These are phyloP conservation scores for Abrostola triplasia DNA, from an alignment of 2,888 invertebrate genomes.

Conservation along the genomic window DNA sequence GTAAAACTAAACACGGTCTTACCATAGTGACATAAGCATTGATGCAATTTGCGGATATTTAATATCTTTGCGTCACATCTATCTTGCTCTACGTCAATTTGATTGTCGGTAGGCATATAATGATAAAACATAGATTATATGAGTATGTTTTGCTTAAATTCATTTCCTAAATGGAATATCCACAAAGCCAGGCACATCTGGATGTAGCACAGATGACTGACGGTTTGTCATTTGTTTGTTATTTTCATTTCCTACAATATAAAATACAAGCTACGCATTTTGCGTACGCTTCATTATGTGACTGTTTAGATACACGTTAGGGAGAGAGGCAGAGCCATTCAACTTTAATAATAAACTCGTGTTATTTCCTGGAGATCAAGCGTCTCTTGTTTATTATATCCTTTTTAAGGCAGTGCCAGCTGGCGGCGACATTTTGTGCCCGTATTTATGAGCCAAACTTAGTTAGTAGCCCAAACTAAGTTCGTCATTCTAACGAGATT, in stretches of 20 bases:
- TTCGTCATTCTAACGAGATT: constrained; percentile 63
- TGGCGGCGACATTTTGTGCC: constrained; percentile 57
- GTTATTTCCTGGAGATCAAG: constrained; percentile 57
- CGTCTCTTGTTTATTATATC: constrained; percentile 57
- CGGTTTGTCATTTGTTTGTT: constrained; percentile 71
- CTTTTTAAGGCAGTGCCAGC: constrained; percentile 62
- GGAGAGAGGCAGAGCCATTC: constrained; percentile 29
- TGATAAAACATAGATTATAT: neutral
- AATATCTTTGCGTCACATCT: too few species aligned
- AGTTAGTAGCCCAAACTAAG: constrained; percentile 62
- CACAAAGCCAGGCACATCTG: constrained; percentile 45
- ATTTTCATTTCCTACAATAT: constrained; percentile 16
- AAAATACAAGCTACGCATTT: constrained; percentile 44
- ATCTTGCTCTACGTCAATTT: too few species aligned
- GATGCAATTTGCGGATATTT: too few species aligned
- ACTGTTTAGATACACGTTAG: constrained; percentile 18
- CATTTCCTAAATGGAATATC: neutral
- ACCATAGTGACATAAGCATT: too few species aligned
- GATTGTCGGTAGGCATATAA: too few species aligned
- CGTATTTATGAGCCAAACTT: constrained; percentile 63
- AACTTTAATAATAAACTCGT: constrained; percentile 54
- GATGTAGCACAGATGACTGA: constrained; percentile 64
- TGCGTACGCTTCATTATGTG: constrained; percentile 48
- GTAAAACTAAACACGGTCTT: too few species aligned
- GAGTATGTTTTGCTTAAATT: neutral